A percentile compares a stretch with the other conserved stretches of the same genome.
Conservation (phyloP, 2,113 vertebrate species). For the Neodon shergylaensis region DNA sequence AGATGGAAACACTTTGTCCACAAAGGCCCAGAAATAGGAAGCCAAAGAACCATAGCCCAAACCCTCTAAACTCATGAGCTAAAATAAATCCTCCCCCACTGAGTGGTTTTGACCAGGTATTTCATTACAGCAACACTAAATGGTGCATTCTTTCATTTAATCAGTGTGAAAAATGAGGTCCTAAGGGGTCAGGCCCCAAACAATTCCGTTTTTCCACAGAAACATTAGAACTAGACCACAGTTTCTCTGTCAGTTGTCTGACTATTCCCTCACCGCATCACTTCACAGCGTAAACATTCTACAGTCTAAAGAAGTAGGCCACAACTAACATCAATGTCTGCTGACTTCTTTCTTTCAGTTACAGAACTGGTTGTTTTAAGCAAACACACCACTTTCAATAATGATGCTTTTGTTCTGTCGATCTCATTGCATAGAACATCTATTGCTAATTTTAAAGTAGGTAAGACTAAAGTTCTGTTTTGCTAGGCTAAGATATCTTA, state of each 20-base stretch:
- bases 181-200: background rate
- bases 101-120: background rate
- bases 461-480: conserved; percentile 31
- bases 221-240: background rate
- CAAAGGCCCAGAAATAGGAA: background rate
- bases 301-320: background rate
- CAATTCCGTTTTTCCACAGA: background rate
- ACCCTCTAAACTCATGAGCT: background rate
- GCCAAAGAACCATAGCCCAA: background rate
- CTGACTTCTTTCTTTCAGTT: background rate
- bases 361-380: background rate
- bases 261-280: background rate
- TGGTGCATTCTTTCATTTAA: background rate
- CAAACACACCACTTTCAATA: background rate
- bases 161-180: background rate
- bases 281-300: background rate
- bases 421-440: background rate
- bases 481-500: background rate
- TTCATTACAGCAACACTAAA: background rate
- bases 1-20: background rate
- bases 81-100: background rate
- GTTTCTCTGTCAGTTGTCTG: background rate
- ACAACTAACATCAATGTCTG: background rate
- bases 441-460: background rate
- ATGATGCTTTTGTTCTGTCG: background rate